phyloP scores from a whole-genome alignment of 1,140 invertebrate genomes.

The Cepaea nemoralis region DNA sequence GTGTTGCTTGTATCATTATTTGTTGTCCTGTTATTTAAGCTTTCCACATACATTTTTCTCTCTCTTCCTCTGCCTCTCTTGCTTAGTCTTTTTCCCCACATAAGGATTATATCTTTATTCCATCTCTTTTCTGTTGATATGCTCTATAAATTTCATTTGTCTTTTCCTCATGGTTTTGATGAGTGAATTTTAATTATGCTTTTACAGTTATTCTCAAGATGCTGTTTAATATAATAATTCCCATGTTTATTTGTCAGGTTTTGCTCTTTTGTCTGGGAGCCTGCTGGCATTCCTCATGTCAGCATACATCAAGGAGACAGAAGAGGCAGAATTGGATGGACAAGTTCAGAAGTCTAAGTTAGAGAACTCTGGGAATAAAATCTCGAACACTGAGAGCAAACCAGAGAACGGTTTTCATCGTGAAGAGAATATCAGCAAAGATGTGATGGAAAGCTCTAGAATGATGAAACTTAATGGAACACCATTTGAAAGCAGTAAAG shows the following conservation, averaged over 20 bases:
- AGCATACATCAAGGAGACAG: neutral
- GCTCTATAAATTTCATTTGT: no score
- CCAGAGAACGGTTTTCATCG: neutral
- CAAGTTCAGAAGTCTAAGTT: neutral
- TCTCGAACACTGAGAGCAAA: neutral
- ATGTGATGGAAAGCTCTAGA: neutral
- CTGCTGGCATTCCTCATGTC: neutral
- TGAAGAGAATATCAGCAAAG: neutral
- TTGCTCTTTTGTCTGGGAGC: constrained; percentile 2
- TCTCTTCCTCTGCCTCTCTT: neutral
- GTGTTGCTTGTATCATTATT: no score
- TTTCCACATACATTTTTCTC: no score
- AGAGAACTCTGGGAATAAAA: neutral
- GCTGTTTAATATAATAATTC: neutral
- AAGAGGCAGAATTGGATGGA: neutral
- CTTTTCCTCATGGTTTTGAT: no score
- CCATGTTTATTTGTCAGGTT: neutral
- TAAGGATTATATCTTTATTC: neutral
- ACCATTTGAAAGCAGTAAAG: neutral
- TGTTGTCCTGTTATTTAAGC: no score
- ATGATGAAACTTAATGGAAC: neutral
- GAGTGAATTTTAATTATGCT: no score
- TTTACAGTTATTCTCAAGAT: neutral
- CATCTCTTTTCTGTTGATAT: neutral
- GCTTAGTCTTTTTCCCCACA: neutral